phyloP scores from a whole-genome alignment of 2,888 invertebrate species.

The Tenodera sinensis region DNA sequence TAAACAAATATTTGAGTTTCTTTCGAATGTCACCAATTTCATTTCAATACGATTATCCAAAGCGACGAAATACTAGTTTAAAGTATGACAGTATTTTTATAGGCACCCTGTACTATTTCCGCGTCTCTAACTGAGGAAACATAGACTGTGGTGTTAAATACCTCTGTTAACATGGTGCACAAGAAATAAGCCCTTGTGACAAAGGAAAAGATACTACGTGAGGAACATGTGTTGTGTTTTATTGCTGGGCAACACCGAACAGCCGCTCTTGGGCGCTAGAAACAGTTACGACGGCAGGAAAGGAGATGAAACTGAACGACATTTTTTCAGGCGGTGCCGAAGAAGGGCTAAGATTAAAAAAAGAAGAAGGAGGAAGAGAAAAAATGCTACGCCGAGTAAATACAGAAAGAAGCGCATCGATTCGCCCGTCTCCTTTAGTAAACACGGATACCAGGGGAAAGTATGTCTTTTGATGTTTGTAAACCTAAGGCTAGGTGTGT shows the following conservation, averaged over 20 bases:
- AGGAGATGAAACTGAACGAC: not conserved
- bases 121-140: too few relatives aligned
- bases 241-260: not conserved
- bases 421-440: not conserved
- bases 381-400: not conserved
- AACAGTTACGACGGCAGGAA: not conserved
- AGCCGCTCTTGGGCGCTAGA: too few relatives aligned
- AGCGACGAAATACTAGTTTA: too few relatives aligned
- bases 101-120: too few relatives aligned
- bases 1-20: too few relatives aligned
- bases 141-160: too few relatives aligned
- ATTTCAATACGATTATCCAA: too few relatives aligned
- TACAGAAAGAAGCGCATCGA: not conserved
- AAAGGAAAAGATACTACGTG: not conserved
- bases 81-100: too few relatives aligned
- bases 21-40: too few relatives aligned
- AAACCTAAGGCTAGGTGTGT: not conserved
- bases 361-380: not conserved
- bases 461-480: not conserved
- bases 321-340: not conserved
- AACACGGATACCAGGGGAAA: not conserved
- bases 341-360: not conserved
- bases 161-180: too few relatives aligned
- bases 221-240: not conserved
- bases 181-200: not conserved